Conservation (phyloP, 2,113 vertebrate species). For the Prunella fulvescens region DNA sequence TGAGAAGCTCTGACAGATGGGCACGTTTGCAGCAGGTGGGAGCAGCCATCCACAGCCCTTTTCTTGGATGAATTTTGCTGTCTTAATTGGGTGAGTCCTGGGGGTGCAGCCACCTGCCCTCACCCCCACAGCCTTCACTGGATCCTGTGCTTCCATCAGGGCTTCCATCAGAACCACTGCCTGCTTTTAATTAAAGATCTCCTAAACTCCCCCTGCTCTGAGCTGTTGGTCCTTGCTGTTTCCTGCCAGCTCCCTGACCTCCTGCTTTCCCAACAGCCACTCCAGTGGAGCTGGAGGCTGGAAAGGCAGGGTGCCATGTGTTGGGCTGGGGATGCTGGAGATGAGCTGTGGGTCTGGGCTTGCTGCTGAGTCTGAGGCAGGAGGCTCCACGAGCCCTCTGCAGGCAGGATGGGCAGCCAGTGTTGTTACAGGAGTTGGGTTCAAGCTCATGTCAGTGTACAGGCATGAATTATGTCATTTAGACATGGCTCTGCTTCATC, state of each 20-base stretch:
- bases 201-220: neutral
- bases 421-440: neutral
- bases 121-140: fast-evolving
- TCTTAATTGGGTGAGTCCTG: neutral
- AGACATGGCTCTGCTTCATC: neutral
- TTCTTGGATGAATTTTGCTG: neutral
- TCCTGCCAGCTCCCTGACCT: neutral
- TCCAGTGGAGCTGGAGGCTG: neutral
- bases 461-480: neutral
- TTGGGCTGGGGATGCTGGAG: neutral
- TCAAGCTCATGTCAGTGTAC: neutral
- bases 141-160: no score
- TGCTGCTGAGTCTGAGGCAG: neutral
- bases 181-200: neutral
- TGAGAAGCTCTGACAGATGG: neutral
- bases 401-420: fast-evolving
- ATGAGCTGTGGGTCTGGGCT: neutral
- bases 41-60: neutral
- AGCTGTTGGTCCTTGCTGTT: neutral
- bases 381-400: neutral
- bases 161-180: fast-evolving
- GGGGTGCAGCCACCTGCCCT: neutral
- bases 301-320: neutral
- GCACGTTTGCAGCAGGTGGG: neutral
- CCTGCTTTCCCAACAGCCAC: neutral